Evolutionary conservation across 2,888 invertebrate species (phyloP), one percentile per base, ranked within the genome.

Genomic region (Phlogophora meticulosa): DNA sequence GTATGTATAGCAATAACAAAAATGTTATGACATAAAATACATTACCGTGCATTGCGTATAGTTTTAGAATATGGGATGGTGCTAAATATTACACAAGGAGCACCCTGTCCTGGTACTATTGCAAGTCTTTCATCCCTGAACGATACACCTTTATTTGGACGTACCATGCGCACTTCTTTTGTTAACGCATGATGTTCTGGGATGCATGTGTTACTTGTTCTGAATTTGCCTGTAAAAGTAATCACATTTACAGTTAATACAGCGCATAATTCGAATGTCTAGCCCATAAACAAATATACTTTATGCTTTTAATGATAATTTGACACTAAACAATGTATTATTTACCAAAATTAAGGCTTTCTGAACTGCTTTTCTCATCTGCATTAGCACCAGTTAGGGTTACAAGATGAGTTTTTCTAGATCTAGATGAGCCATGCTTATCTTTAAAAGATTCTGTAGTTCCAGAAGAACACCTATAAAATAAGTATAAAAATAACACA

Each of bases 61-160:
- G 96, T 97, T 89, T 97, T 97, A 64, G 96, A 97, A 90, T 98
- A 98, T 40, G 99, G 98, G 88, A 99, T 96, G 62, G 98, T 97
- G 43, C 99, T 99, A 91, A 98, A 99, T 72, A 99, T 96, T 81
- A 98, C 96, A 93, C 98, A 97, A 40, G 99, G 99, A 65, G 97
- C 97, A 84, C 97, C 97, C 83, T 97, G 97, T 7, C 97, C 95
- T 57, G 98, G 97, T 43, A 98, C 97, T 92, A 99, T 96, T 65
- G 98, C 97, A 76, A 99, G 96, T 85, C 99, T 96, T 88, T 98
- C 98, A 91, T 98, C 97, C 87, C 96, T 97, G 85, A 97, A 97
- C 81, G 96, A 96, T 73, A 97, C 97, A 73, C 96, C 96, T 91
- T 96, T 97, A 32, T 95, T 94, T 17, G 96, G 96, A 73, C 96